These are phyloP conservation scores for Quadriops clusia DNA, from an alignment of 2,888 invertebrate species.

Conservation along the genomic window DNA sequence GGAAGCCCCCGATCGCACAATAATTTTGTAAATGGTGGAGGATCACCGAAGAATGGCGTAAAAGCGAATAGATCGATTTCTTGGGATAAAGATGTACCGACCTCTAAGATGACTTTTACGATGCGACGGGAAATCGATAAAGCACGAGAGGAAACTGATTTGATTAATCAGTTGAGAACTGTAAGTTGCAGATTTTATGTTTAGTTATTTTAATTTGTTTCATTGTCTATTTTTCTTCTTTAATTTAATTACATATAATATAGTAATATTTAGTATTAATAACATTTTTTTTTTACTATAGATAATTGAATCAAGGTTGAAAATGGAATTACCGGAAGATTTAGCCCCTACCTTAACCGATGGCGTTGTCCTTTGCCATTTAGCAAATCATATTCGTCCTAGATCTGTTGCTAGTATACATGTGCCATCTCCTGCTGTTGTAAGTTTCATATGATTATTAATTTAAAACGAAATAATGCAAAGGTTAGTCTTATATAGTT, in stretches of 20 bases:
- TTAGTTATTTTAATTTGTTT: constrained; percentile 1
- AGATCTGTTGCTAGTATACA: constrained; percentile 88
- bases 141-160: constrained; percentile 77
- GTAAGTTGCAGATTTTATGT: constrained; percentile 41
- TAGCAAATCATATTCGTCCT: constrained; percentile 86
- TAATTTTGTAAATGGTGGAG: constrained; percentile 47
- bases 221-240: too few relatives aligned
- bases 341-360: constrained; percentile 76
- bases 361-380: constrained; percentile 88
- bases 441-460: constrained; percentile 36
- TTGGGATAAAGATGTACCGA: constrained; percentile 60
- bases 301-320: constrained; percentile 83
- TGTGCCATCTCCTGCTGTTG: constrained; percentile 87
- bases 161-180: constrained; percentile 70
- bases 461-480: not conserved
- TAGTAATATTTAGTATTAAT: constrained; percentile 4
- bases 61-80: constrained; percentile 43
- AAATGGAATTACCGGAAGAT: constrained; percentile 80
- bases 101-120: constrained; percentile 77
- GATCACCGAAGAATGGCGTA: constrained; percentile 28
- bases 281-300: constrained; percentile 32
- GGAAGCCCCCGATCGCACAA: constrained; percentile 41
- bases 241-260: too few relatives aligned
- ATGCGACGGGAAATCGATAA: constrained; percentile 87
- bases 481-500: not conserved